Conservation (phyloP, 2,888 invertebrate genomes). For the Cordilura impudica region DNA sequence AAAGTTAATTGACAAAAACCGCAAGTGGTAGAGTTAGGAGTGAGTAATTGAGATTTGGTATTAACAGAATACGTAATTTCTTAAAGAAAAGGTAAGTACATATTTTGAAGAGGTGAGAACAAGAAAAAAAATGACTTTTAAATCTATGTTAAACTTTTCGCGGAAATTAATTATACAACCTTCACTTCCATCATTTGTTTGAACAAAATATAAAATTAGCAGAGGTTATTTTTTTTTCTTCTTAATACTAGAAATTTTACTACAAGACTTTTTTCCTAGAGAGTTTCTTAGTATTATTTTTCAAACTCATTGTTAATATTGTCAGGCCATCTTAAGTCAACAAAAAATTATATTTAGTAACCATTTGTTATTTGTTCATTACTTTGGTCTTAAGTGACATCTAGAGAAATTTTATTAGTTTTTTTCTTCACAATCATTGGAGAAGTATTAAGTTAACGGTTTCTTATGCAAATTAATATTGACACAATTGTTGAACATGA, state of each 20-base stretch:
- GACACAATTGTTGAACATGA: slow-evolving; percentile 55
- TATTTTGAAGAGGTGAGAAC: neutral
- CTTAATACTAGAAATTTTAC: neutral
- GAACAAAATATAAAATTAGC: slow-evolving; percentile 30
- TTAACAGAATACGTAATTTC: slow-evolving; percentile 46
- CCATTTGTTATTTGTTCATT: slow-evolving; percentile 59
- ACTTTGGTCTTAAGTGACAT: slow-evolving; percentile 58
- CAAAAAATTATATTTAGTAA: slow-evolving; percentile 48
- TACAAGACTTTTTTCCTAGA: neutral
- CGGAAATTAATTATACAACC: slow-evolving; percentile 47
- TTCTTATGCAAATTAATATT: slow-evolving; percentile 62
- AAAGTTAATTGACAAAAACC: slow-evolving; percentile 62
- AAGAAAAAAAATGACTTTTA: slow-evolving; percentile 13
- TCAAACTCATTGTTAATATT: slow-evolving; percentile 21
- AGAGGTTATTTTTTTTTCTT: neutral
- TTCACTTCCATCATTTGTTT: slow-evolving; percentile 52
- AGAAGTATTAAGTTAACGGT: slow-evolving; percentile 51
- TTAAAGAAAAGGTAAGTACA: neutral
- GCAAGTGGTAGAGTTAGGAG: slow-evolving; percentile 43
- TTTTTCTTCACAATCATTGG: slow-evolving; percentile 22
- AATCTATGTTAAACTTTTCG: slow-evolving; percentile 10
- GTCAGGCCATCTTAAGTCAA: slow-evolving; percentile 26
- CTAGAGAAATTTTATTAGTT: slow-evolving; percentile 56
- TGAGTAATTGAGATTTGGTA: slow-evolving; percentile 62
- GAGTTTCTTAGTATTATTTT: neutral